Percentiles rank a stretch among this genome's conserved stretches.
These are phyloP conservation scores for Leptinotarsa defecta DNA, from an alignment of 1,140 invertebrate species.

Conservation along the genomic window DNA sequence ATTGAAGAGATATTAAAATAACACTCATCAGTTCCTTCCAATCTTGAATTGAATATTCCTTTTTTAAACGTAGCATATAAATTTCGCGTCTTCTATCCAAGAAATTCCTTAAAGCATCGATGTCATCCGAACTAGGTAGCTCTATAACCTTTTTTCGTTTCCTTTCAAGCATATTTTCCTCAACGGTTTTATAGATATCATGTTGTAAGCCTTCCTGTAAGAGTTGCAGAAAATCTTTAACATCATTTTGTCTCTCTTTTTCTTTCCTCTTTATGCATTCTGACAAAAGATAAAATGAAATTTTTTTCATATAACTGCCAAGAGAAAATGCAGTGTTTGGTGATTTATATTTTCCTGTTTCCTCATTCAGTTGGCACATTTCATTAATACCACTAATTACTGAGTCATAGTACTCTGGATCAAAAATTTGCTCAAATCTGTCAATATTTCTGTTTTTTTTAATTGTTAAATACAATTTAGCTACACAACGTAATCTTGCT, in stretches of 20 bases:
- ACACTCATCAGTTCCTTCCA: conserved; percentile 11
- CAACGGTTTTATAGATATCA: conserved; percentile 15
- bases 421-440: neutral
- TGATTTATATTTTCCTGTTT: conserved; percentile 17
- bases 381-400: conserved; percentile 6
- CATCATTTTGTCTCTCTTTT: neutral
- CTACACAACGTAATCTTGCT: conserved; percentile 12
- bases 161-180: neutral
- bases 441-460: neutral
- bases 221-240: conserved; percentile 7
- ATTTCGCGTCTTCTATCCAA: neutral
- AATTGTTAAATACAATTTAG: neutral
- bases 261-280: conserved; percentile 3
- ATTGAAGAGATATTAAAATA: conserved; percentile 4
- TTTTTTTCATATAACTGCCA: neutral
- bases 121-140: neutral
- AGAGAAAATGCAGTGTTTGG: neutral
- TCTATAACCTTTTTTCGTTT: neutral
- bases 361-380: neutral
- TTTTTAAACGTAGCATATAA: neutral
- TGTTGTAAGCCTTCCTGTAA: conserved; percentile 8
- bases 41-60: neutral
- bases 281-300: neutral
- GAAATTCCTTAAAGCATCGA: neutral
- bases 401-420: neutral